Percentiles rank a stretch among this genome's conserved stretches.
Evolutionary conservation across 2,797 vertebrate species (phyloP).

Genomic region (Sebastes matsubarae): DNA sequence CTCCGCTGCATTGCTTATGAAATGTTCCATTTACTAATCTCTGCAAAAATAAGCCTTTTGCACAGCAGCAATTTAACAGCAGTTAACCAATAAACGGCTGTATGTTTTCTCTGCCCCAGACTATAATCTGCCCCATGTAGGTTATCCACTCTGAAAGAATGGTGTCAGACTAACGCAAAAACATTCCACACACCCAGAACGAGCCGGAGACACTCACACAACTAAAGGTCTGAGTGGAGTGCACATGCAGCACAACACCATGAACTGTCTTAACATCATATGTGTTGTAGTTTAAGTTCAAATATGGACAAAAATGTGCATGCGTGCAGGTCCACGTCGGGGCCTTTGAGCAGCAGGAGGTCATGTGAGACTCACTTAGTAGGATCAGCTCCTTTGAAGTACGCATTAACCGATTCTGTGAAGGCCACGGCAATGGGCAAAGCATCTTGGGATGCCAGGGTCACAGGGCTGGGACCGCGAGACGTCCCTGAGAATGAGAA

Average conservation of each 20-base stretch:
- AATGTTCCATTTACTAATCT: constrained; percentile 83
- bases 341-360: constrained; percentile 55
- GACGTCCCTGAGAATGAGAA: constrained; percentile 88
- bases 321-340: constrained; percentile 34
- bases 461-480: constrained; percentile 97
- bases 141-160: constrained; percentile 81
- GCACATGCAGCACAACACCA: neutral
- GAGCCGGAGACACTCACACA: neutral
- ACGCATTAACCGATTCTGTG: constrained; percentile 98
- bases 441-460: constrained; percentile 93
- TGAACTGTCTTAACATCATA: neutral
- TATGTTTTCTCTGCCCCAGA: constrained; percentile 78
- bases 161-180: constrained; percentile 72
- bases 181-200: constrained; percentile 62
- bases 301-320: constrained; percentile 47
- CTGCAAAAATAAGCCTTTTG: constrained; percentile 78
- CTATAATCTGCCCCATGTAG: constrained; percentile 75
- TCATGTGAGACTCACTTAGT: constrained; percentile 89
- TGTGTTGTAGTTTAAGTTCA: constrained; percentile 32
- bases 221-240: neutral
- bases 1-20: constrained; percentile 72
- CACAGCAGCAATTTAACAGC: constrained; percentile 79
- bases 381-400: constrained; percentile 99
- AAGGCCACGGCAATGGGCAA: constrained; percentile 97
- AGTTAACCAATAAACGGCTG: constrained; percentile 82